Base-by-base conservation (phyloP, 2,797 vertebrate species). In the Ptychobarbus kaznakovi region DNA sequence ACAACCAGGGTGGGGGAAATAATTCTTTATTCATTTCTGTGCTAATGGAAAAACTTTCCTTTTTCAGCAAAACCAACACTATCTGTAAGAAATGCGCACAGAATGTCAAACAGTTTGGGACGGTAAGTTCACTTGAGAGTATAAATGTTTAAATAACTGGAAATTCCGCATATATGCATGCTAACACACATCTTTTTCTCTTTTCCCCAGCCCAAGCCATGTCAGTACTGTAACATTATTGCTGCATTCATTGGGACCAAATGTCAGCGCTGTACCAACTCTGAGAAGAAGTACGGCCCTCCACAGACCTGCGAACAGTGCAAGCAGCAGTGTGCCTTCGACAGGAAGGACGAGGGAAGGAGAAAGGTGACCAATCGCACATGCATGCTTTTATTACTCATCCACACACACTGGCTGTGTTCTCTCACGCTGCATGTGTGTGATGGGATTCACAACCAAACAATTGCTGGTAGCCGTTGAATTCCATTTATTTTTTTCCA, bases 11-110 rank as follows among this genome's bases (percentile, higher is more conserved):
- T 78, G 13, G 18, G 49, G 22, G 20, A 1, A 13, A 35, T 87
- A 3, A 69, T 70, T 32, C 0, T 32, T 46, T 46, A 13, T 18
- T 0, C 8, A 3, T 72, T 18, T 63, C 6, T 51, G 28, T 10
- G 7, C 1, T 74, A 51, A 73, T 32, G 15, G 10, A 1, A 58
- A 79, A n/a, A 61, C 20, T 13, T 49, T 66, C 13, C 6, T 44
- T 83, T 20, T 90, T 84, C 93, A 99, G 98, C 92, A 99, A 99
- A 96, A 99, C 98, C 46, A 98, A 99, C 83, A 99, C 98, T 81
- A 99, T 99, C 94, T 99, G 98, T 95, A 99, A 99, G 96, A 99
- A 99, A 86, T 99, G 98, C 88, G 98, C 98, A 87, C 98, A 99
- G 92, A 99, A 99, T 75, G 98, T 99, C 90, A 99, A 99, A 93